Percentiles rank a stretch among this genome's conserved stretches.
phyloP scores from a whole-genome alignment of 2,888 invertebrate species.

The Gibbula magus region DNA sequence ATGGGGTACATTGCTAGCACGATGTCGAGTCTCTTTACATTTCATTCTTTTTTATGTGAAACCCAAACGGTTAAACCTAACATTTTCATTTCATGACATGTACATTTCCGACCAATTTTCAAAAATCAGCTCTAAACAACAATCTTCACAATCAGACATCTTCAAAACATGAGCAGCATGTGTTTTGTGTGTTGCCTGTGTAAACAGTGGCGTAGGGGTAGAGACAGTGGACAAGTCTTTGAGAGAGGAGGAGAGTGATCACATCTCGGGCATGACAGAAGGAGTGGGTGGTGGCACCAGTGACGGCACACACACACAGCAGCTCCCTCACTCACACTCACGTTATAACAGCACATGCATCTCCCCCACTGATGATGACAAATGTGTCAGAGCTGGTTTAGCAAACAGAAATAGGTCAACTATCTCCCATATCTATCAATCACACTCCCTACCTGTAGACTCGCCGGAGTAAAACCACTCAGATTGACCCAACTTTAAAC shows the following conservation, averaged over 20 bases:
- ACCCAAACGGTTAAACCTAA: too few species aligned
- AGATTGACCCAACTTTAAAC: neutral
- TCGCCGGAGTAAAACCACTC: conserved; percentile 14
- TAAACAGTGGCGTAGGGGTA: neutral
- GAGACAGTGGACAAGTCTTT: neutral
- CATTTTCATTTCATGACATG: too few species aligned
- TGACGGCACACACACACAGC: neutral
- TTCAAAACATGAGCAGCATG: too few species aligned
- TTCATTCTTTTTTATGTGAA: too few species aligned
- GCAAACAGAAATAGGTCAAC: conserved; percentile 19
- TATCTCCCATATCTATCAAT: neutral
- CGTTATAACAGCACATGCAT: neutral
- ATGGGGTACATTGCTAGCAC: too few species aligned
- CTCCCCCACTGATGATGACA: neutral
- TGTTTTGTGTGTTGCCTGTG: too few species aligned
- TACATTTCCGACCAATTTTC: too few species aligned
- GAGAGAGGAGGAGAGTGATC: neutral
- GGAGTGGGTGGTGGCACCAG: neutral
- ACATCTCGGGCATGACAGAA: neutral
- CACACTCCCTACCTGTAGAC: neutral
- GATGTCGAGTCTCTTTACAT: too few species aligned
- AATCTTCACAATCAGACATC: too few species aligned
- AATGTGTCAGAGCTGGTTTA: conserved; percentile 20
- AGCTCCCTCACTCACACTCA: too few species aligned
- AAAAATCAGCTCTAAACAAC: too few species aligned